Conservation (phyloP, 92 coral and sea anemone genomes). For the Palythoa heliodiscus region DNA sequence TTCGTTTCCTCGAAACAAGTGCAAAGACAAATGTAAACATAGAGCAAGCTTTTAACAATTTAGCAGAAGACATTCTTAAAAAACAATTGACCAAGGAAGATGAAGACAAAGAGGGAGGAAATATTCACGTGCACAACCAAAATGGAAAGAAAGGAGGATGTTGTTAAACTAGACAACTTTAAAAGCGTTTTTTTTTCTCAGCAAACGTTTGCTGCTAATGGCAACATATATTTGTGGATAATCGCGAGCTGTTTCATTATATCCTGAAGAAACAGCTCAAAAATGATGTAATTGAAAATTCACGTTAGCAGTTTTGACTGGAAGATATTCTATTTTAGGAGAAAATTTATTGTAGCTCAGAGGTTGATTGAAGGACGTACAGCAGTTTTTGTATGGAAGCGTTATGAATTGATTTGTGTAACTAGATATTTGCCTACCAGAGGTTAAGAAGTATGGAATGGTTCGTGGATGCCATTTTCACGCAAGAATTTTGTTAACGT, state of each 20-base stretch:
- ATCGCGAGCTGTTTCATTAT: slow-evolving; percentile 17
- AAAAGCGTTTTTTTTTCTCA: background rate
- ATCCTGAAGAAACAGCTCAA: slow-evolving; percentile 16
- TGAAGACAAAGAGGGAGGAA: slow-evolving; percentile 78
- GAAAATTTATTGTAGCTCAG: slow-evolving; percentile 18
- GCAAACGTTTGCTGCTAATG: slow-evolving; percentile 15
- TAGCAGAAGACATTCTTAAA: slow-evolving; percentile 95
- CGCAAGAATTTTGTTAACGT: background rate
- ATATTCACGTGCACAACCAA: slow-evolving; percentile 68
- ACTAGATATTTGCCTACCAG: background rate
- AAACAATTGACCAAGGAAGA: slow-evolving; percentile 91
- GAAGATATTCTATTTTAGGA: slow-evolving; percentile 40
- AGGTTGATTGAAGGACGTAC: background rate
- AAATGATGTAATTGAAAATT: slow-evolving; percentile 37
- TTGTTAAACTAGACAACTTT: slow-evolving; percentile 49
- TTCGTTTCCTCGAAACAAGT: slow-evolving; percentile 96
- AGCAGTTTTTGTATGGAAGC: background rate
- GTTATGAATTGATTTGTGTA: background rate
- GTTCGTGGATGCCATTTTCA: no score
- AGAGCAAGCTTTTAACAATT: slow-evolving; percentile 89
- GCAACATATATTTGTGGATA: slow-evolving; percentile 18
- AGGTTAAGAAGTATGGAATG: background rate
- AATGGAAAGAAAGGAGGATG: slow-evolving; percentile 79
- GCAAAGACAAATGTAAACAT: slow-evolving; percentile 96
- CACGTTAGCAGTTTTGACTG: slow-evolving; percentile 28